Conservation (phyloP, 2,797 vertebrate genomes). For the Atherinosoma microstoma region DNA sequence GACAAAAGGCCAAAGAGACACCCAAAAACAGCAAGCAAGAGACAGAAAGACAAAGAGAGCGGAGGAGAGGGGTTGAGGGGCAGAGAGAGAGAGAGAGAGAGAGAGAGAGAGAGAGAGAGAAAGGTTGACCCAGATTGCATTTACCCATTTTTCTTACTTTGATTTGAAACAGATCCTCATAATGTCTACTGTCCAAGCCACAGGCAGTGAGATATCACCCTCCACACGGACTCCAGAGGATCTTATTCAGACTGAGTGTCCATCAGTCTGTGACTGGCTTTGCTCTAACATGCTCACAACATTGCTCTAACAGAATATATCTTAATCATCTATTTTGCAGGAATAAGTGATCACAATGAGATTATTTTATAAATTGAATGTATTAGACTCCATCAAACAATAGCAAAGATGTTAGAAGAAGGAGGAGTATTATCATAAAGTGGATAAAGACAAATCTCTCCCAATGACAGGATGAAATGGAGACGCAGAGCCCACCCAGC, state of each 20-base stretch:
- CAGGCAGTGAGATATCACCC: slow-evolving; percentile 68
- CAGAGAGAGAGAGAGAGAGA: slow-evolving; percentile 17
- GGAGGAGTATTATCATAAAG: slow-evolving; percentile 21
- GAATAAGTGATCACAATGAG: slow-evolving; percentile 16
- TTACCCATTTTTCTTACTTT: slow-evolving; percentile 66
- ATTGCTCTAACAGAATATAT: slow-evolving; percentile 16
- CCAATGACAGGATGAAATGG: slow-evolving; percentile 43
- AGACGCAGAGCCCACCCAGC: slow-evolving; percentile 53
- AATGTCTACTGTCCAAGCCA: slow-evolving; percentile 62
- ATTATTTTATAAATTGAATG: background rate
- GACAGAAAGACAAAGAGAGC: slow-evolving; percentile 48
- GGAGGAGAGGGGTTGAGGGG: slow-evolving; percentile 17
- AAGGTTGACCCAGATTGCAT: slow-evolving; percentile 63
- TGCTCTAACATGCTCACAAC: slow-evolving; percentile 9
- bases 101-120: slow-evolving; percentile 34
- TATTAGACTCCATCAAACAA: slow-evolving; percentile 26
- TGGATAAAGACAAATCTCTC: slow-evolving; percentile 40
- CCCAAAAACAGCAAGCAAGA: slow-evolving; percentile 48
- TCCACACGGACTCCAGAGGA: slow-evolving; percentile 51
- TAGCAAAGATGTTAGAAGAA: background rate
- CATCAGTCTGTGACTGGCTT: slow-evolving; percentile 49
- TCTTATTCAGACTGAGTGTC: slow-evolving; percentile 60
- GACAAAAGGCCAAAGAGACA: slow-evolving; percentile 64
- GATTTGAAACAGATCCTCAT: slow-evolving; percentile 76
- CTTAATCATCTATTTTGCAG: slow-evolving; percentile 45